Conservation (phyloP, 2,888 invertebrate species). For the Sturmia bella region DNA sequence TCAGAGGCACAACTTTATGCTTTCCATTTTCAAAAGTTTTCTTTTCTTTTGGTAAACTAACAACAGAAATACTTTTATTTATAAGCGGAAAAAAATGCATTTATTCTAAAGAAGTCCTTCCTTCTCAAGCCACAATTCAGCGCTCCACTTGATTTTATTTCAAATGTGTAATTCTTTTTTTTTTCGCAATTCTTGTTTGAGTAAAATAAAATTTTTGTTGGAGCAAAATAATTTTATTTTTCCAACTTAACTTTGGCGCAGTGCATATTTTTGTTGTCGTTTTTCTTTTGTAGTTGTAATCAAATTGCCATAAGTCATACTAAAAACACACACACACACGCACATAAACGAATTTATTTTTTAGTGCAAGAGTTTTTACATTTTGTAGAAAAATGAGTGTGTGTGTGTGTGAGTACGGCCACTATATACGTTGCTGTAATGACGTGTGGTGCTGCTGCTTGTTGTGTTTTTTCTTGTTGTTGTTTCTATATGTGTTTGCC, state of each 20-base stretch:
- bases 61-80: conserved; percentile 23
- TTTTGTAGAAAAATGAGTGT: conserved; percentile 35
- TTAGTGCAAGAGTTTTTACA: neutral
- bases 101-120: conserved; percentile 27
- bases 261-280: conserved; percentile 51
- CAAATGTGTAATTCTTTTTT: conserved; percentile 7
- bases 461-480: neutral
- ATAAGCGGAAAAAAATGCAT: conserved; percentile 50
- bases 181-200: neutral
- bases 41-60: neutral
- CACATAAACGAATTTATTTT: neutral
- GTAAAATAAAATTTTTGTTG: conserved; percentile 1
- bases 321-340: neutral
- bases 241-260: conserved; percentile 65
- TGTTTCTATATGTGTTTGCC: conserved; percentile 46
- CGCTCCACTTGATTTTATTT: conserved; percentile 20
- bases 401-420: too few species aligned
- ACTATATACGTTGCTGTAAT: conserved; percentile 25
- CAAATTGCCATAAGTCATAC: conserved; percentile 36
- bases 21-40: conserved; percentile 12
- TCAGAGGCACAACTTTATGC: conserved; percentile 1
- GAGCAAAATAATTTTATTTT: conserved; percentile 44
- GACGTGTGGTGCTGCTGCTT: conserved; percentile 33
- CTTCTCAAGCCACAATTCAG: conserved; percentile 1
- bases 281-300: neutral